Conservation (phyloP, 2,113 vertebrate species). For the Ctenodactylus gundi region DNA sequence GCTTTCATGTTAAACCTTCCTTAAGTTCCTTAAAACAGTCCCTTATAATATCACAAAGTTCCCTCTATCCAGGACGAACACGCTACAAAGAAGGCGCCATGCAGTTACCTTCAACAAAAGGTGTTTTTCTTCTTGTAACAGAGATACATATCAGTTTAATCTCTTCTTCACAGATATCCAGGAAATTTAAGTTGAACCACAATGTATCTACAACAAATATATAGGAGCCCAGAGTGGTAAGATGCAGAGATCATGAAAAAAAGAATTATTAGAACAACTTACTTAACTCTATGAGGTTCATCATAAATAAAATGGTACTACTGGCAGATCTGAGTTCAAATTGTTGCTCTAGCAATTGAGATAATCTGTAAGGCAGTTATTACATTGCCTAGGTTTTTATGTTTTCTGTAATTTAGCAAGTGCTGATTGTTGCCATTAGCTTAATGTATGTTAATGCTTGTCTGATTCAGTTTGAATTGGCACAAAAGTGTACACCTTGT, state of each 20-base stretch:
- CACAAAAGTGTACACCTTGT: neutral
- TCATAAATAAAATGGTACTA: neutral
- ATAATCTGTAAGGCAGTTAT: neutral
- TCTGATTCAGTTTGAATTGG: neutral
- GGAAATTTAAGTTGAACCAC: neutral
- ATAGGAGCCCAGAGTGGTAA: neutral
- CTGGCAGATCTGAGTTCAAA: neutral
- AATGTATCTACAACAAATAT: neutral
- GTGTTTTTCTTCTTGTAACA: conserved; percentile 47
- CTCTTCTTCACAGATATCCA: neutral
- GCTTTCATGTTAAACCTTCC: conserved; percentile 61
- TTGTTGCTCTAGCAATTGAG: neutral
- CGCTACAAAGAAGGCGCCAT: neutral
- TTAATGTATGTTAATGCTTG: neutral
- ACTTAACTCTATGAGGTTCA: neutral
- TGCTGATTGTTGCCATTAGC: neutral
- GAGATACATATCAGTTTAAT: neutral
- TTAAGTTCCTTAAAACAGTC: conserved; percentile 31
- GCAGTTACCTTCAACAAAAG: conserved; percentile 25
- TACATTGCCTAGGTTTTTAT: neutral
- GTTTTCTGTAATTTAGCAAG: neutral
- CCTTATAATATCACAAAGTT: conserved; percentile 28
- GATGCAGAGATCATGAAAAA: too few species aligned
- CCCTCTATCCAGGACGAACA: neutral
- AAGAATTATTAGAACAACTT: neutral